These are phyloP conservation scores for Gallirallus australis DNA, from an alignment of 2,797 vertebrate species.

Conservation along the genomic window DNA sequence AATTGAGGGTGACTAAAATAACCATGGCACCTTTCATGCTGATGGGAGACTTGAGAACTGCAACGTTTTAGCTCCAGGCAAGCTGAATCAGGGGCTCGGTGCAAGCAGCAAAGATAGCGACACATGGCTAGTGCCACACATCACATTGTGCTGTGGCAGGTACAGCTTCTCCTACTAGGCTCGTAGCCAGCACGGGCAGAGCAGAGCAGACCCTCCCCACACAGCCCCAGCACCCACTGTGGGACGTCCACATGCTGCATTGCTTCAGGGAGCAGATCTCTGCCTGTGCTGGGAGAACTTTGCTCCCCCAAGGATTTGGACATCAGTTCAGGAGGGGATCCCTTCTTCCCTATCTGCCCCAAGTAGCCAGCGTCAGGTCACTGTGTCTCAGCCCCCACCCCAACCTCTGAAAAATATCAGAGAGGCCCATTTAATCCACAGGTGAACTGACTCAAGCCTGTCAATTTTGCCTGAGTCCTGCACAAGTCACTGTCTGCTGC, in stretches of 20 bases:
- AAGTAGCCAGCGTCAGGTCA: background rate
- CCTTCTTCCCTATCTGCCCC: background rate
- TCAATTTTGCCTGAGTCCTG: background rate
- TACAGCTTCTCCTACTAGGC: background rate
- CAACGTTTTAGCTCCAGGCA: background rate
- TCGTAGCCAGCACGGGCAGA: background rate
- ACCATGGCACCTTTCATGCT: background rate
- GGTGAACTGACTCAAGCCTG: background rate
- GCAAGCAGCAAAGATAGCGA: accelerated
- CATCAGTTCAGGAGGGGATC: accelerated
- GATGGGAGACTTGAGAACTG: background rate
- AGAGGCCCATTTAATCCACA: background rate
- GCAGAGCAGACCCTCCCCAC: background rate
- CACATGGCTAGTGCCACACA: accelerated
- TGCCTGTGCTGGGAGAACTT: background rate
- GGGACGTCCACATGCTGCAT: accelerated
- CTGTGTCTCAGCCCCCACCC: background rate
- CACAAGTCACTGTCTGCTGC: background rate
- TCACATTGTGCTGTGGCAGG: background rate
- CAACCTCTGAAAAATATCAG: too few relatives aligned
- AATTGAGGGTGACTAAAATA: background rate
- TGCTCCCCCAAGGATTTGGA: background rate
- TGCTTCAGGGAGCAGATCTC: background rate
- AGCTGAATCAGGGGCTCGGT: background rate
- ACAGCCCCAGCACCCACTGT: accelerated